Evolutionary conservation across 92 coral and sea anemone genomes (phyloP).

Genomic region (Paramuricea clavata): DNA sequence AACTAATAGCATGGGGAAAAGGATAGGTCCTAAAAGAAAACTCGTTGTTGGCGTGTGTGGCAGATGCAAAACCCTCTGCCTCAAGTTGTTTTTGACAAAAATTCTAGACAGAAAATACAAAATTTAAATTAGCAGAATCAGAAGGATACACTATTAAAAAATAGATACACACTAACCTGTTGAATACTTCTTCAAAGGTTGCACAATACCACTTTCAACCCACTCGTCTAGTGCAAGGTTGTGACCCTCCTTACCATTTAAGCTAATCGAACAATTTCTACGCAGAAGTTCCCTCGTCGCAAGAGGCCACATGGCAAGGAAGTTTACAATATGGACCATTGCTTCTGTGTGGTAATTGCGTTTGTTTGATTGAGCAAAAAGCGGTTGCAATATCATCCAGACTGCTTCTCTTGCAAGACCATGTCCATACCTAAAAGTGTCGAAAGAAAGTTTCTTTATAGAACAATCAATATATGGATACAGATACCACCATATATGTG

Average conservation of each 20-base stretch:
- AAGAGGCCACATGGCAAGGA: conserved; percentile 62
- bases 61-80: no score
- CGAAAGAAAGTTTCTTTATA: no score
- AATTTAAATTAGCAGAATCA: no score
- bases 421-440: conserved; percentile 54
- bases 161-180: background rate
- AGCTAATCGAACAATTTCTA: conserved; percentile 43
- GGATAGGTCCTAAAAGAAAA: no score
- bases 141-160: no score
- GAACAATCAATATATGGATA: no score
- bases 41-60: no score
- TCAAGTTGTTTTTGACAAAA: background rate
- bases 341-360: conserved; percentile 70
- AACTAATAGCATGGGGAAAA: no score
- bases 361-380: conserved; percentile 56
- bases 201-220: conserved; percentile 60
- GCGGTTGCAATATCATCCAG: conserved; percentile 61
- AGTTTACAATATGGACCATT: conserved; percentile 66
- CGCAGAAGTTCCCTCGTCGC: conserved; percentile 47
- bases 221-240: conserved; percentile 70
- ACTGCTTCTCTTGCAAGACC: conserved; percentile 62
- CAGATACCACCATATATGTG: no score
- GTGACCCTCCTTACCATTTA: conserved; percentile 56
- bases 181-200: background rate
- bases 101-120: background rate